These are phyloP conservation scores for Drosophila baimaii DNA, from an alignment of 1,140 invertebrate genomes.

Conservation along the genomic window DNA sequence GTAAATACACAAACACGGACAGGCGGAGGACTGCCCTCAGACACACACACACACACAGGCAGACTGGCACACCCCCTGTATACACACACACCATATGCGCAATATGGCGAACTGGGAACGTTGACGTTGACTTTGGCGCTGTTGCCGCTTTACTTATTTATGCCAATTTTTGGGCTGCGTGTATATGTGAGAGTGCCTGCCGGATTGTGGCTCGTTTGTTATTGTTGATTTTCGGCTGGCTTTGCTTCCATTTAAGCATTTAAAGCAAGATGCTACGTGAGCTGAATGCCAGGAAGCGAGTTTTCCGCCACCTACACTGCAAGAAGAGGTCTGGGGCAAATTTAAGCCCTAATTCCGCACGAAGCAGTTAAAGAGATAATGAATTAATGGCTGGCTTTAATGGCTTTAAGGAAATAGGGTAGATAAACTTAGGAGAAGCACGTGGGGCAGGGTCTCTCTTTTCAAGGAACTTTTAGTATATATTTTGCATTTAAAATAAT, in stretches of 20 bases:
- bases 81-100: slow-evolving; percentile 59
- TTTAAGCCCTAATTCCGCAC: slow-evolving; percentile 2
- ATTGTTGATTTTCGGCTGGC: slow-evolving; percentile 65
- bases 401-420: neutral
- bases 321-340: slow-evolving; percentile 1
- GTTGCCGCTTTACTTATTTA: slow-evolving; percentile 75
- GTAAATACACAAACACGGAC: slow-evolving; percentile 63
- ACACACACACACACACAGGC: slow-evolving; percentile 1
- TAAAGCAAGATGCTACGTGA: slow-evolving; percentile 75
- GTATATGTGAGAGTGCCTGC: slow-evolving; percentile 24
- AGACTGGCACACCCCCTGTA: slow-evolving; percentile 7
- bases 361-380: slow-evolving; percentile 9
- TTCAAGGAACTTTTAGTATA: neutral
- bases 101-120: slow-evolving; percentile 65
- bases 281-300: slow-evolving; percentile 43
- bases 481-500: neutral
- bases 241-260: slow-evolving; percentile 74
- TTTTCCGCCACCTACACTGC: slow-evolving; percentile 2
- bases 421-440: neutral
- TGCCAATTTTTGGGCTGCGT: slow-evolving; percentile 66
- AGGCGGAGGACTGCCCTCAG: slow-evolving; percentile 15
- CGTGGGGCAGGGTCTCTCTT: neutral
- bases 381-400: neutral
- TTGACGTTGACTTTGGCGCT: slow-evolving; percentile 42
- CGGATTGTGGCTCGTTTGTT: slow-evolving; percentile 48